Base-by-base conservation (phyloP, 2,888 invertebrate genomes). In the Sthenelais limicola region DNA sequence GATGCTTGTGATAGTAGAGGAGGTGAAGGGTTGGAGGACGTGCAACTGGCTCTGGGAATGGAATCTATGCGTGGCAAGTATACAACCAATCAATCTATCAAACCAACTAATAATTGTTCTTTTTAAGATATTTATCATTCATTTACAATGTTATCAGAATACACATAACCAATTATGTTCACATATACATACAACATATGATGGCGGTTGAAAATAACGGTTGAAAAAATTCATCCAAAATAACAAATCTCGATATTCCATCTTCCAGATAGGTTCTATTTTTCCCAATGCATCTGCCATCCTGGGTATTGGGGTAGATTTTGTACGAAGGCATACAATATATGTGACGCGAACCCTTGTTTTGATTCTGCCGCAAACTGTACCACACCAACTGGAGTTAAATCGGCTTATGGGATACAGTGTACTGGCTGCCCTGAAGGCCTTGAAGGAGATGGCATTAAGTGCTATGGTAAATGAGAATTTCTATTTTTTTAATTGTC, bases 281-380 rank as follows among this genome's bases (percentile, higher is more conserved):
- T n/a, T 5, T 26, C 26, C 9, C 26, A 21, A 15, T 66, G 66
- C 28, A 26, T 28, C 7, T 66, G 66, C 26, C 43, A 32, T 1
- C 66, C 66, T 26, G 66, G 66, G 1, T 66, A 43, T 43, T 12
- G 24, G 5, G 66, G 66, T 1, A 30, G 21, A 15, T 15, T n/a
- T 1, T 66, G 66, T n/a, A 5, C 1, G 2, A 24, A 35, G n/a
- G 24, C 43, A 28, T 28, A 12, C 7, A 43, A 66, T 43, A 4
- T 66, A 28, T 66, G 66, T 24, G 15, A 12, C 4, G 38, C 66
- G 38, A 35, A 43, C 66, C 47, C 66, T n/a, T 66, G 66, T 33
- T 66, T 38, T 33, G 26, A 35, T 28, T 3, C 33, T 9, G 15
- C 35, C 3, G 35, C 38, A 15, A 43, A 12, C 28, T 56, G 56